A percentile compares a stretch with the other conserved stretches of the same genome.
phyloP scores from a whole-genome alignment of 2,113 vertebrate species.

The Entomyzon cyanotis region DNA sequence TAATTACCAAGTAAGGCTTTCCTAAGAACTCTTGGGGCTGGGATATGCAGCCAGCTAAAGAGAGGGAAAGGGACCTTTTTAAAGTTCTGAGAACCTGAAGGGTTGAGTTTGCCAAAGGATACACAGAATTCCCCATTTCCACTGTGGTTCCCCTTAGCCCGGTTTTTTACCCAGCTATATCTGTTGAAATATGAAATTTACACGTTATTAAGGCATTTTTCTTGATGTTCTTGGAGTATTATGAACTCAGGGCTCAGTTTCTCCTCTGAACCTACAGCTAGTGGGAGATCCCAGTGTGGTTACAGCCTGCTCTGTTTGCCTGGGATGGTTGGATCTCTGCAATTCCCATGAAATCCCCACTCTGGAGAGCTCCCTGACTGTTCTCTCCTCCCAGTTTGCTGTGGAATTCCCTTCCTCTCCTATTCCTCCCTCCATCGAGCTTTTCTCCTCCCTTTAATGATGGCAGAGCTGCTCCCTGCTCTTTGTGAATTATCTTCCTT shows the following conservation, averaged over 20 bases:
- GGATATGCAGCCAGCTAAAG: not conserved
- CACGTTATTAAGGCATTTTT: not conserved
- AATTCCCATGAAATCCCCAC: not conserved
- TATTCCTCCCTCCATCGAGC: not conserved
- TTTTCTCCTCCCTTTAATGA: not conserved
- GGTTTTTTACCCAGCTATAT: not conserved
- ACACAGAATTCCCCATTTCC: not conserved
- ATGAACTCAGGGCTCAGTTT: not conserved
- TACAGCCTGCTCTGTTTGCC: not conserved
- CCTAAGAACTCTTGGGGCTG: not conserved
- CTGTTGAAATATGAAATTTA: not conserved
- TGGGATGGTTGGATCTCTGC: not conserved
- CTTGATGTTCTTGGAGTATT: not conserved
- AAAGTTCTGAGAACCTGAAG: not conserved
- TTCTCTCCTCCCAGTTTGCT: not conserved
- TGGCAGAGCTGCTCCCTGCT: not conserved
- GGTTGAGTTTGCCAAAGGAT: not conserved
- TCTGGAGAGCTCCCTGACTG: not conserved
- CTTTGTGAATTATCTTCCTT: not conserved
- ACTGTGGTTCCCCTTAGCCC: not conserved
- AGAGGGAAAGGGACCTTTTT: not conserved
- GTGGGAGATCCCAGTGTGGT: rapidly evolving
- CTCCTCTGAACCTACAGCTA: not conserved
- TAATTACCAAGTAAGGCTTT: not conserved
- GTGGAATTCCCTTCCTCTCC: not conserved